Evolutionary conservation across 2,888 invertebrate species (phyloP).

Genomic region (Eubasilissa splendida): DNA sequence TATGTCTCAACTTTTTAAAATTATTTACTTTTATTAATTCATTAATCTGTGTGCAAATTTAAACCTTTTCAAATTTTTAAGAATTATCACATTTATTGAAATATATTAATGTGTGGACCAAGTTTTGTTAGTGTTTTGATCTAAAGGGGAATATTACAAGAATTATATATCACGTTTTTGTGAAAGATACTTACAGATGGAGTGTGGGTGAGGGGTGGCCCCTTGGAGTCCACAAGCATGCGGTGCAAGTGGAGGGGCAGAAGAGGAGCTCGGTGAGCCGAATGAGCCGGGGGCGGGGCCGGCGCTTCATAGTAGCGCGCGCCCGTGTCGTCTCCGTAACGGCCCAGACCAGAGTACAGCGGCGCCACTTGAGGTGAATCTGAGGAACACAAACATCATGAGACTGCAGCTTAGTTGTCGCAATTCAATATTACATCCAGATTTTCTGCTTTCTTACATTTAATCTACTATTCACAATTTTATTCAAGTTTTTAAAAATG

Average conservation of each 20-base stretch:
- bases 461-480: too few relatives aligned
- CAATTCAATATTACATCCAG: too few relatives aligned
- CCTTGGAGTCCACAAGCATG: conserved; percentile 46
- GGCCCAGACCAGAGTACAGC: conserved; percentile 73
- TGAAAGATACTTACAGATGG: conserved; percentile 23
- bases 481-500: too few relatives aligned
- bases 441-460: too few relatives aligned
- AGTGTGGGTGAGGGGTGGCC: conserved; percentile 17
- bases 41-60: too few relatives aligned
- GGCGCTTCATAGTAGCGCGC: conserved; percentile 73
- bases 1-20: too few relatives aligned
- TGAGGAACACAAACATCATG: conserved; percentile 59
- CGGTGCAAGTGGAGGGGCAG: conserved; percentile 46
- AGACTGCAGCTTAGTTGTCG: too few relatives aligned
- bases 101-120: neutral
- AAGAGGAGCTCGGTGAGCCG: conserved; percentile 27
- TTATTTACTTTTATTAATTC: too few relatives aligned
- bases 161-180: too few relatives aligned
- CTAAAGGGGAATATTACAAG: too few relatives aligned
- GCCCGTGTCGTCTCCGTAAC: conserved; percentile 67
- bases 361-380: conserved; percentile 81
- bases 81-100: too few relatives aligned
- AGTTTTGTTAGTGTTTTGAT: neutral
- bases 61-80: too few relatives aligned
- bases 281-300: conserved; percentile 64